A percentile compares a stretch with the other conserved stretches of the same genome.
These are phyloP conservation scores for Drosophila longiperda DNA, from an alignment of 2,888 invertebrate genomes.

Conservation along the genomic window DNA sequence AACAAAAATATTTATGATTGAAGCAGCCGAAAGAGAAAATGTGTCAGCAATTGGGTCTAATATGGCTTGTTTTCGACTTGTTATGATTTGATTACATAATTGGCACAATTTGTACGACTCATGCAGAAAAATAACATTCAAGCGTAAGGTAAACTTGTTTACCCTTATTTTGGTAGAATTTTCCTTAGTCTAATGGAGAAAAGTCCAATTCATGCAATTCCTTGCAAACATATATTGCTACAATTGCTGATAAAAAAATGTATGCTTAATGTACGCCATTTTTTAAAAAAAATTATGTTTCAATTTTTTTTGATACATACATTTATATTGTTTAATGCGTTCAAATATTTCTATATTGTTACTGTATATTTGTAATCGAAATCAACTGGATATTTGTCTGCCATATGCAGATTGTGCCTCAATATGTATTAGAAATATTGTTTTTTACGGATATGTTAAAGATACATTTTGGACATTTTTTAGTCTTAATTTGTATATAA, in stretches of 20 bases:
- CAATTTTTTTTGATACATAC: background rate
- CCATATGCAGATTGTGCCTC: background rate
- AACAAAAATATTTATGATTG: conserved; percentile 31
- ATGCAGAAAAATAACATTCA: background rate
- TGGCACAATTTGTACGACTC: conserved; percentile 1
- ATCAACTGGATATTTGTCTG: background rate
- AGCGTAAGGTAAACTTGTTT: background rate
- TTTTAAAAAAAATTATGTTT: background rate
- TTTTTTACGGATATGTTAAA: background rate
- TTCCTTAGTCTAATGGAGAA: background rate
- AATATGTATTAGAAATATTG: background rate
- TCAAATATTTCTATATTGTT: background rate
- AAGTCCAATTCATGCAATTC: background rate
- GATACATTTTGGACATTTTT: background rate
- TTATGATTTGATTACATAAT: conserved; percentile 12
- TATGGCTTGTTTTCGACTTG: conserved; percentile 8
- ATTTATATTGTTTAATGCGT: background rate
- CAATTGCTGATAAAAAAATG: background rate
- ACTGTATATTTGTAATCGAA: background rate
- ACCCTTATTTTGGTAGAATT: background rate
- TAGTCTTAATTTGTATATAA: background rate
- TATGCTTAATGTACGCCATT: background rate
- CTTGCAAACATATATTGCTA: background rate
- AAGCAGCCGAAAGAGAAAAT: conserved; percentile 30
- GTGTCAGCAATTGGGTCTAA: conserved; percentile 23